A percentile compares a stretch with the other conserved stretches of the same genome.
phyloP scores from a whole-genome alignment of 2,113 vertebrate genomes.

The Epinephelus lanceolatus region DNA sequence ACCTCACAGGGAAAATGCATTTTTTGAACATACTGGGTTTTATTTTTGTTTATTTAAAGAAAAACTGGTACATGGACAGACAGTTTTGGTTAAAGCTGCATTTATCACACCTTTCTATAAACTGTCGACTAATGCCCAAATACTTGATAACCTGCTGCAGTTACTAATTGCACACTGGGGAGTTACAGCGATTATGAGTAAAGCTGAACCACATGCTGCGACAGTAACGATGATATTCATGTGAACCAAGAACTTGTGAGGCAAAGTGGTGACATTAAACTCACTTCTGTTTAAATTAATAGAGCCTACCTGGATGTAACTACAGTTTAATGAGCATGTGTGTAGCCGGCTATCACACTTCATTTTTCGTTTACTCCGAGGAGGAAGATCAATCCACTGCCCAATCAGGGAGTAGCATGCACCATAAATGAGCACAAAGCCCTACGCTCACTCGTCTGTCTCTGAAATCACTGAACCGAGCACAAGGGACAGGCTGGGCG shows the following conservation, averaged over 20 bases:
- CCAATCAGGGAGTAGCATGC: constrained; percentile 8
- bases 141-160: background rate
- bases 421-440: background rate
- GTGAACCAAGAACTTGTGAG: background rate
- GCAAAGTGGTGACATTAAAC: background rate
- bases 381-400: constrained; percentile 7
- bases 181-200: background rate
- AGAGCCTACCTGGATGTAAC: background rate
- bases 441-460: background rate
- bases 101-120: background rate
- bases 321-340: background rate
- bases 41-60: background rate
- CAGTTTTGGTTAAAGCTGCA: background rate
- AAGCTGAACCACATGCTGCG: background rate
- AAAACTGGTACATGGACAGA: background rate
- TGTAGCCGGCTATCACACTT: background rate
- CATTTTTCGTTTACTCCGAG: background rate
- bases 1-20: background rate
- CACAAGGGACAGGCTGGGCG: background rate
- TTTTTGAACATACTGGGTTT: background rate
- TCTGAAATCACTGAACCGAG: constrained; percentile 15
- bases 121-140: background rate
- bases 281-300: background rate
- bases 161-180: background rate
- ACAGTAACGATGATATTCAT: background rate